Evolutionary conservation across 2,113 vertebrate species (phyloP).

Genomic region (Eurypyga helias): DNA sequence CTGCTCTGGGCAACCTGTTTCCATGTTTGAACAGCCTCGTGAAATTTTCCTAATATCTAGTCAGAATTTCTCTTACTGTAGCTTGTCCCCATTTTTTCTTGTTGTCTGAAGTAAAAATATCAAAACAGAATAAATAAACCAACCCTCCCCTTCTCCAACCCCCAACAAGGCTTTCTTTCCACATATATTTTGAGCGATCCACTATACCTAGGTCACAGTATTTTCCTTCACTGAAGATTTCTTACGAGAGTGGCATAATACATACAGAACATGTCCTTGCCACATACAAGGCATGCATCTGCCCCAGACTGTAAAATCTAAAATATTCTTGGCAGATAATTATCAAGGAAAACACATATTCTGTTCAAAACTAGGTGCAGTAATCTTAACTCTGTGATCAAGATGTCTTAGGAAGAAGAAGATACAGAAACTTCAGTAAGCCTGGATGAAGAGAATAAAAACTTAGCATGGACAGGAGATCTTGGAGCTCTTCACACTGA

Average conservation of each 20-base stretch:
- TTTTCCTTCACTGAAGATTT: neutral
- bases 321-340: neutral
- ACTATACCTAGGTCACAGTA: neutral
- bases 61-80: neutral
- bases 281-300: neutral
- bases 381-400: neutral
- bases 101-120: neutral
- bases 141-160: neutral
- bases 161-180: neutral
- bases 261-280: rapidly evolving
- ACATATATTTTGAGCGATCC: neutral
- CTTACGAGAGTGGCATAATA: neutral
- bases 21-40: neutral
- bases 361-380: neutral
- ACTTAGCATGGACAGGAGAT: neutral
- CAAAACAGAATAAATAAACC: neutral
- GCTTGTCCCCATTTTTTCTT: neutral
- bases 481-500: neutral
- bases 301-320: neutral
- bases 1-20: neutral
- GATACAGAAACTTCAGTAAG: neutral
- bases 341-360: no score
- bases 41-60: neutral
- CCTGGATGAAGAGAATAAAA: neutral
- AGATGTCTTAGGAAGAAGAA: neutral